Evolutionary conservation across 2,888 invertebrate species (phyloP), one percentile per base, ranked within the genome.

Genomic region (Oscheius myriophilus): DNA sequence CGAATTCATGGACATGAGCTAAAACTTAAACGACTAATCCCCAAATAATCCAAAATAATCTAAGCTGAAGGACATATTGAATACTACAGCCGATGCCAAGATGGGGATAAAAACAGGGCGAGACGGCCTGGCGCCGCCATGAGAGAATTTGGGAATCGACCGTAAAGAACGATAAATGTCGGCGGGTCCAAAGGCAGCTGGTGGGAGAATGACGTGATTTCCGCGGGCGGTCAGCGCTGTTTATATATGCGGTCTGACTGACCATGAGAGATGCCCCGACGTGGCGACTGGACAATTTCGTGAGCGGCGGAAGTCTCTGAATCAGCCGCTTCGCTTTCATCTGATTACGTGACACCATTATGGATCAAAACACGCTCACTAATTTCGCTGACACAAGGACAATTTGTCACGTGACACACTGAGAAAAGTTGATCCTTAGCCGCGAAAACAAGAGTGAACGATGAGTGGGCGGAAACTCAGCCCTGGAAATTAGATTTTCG

Each of bases 191-290:
- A 33, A 33, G 33, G 49, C 61, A 61, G 61, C 39, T 61, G 33
- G 61, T 61, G 61, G 33, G 61, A 61, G 49, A 61, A 49, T 61
- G 61, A 61, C 33, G 49, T 61, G 49, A 61, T 61, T 18, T 26
- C 26, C 53, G 23, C 39, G 61, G 25, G 39, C 61, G 61, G 61
- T 49, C 61, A 49, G 49, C 61, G 46, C 49, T 61, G 49, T 61
- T 61, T 61, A 61, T 61, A 61, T 49, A 61, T 61, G 61, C 61
- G 61, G 33, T 33, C 33, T 33, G 61, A 61, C 46, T 61, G 61
- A 61, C 61, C 61, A 61, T 49, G 61, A 49, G 61, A 61, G 49
- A 61, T 61, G 49, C 61, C 61, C 61, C 21, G 57, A 57, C 57
- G 57, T 57, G 57, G 42, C 42, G 57, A 7, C n/a, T 33, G 53